Conservation (phyloP, 2,113 vertebrate species). For the Gymnobelideus leadbeateri region DNA sequence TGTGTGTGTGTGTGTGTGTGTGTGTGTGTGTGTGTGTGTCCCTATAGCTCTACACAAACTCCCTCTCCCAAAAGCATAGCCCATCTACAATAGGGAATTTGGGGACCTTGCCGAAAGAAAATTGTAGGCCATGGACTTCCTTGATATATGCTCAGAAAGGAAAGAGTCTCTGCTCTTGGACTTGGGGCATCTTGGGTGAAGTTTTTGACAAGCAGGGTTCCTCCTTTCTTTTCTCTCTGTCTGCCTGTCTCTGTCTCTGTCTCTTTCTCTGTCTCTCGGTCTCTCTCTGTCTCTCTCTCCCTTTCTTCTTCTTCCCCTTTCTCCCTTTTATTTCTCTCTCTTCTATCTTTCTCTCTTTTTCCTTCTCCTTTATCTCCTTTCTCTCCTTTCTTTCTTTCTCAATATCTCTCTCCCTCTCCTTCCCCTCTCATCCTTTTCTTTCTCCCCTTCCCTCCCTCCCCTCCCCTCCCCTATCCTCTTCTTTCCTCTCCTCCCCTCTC, state of each 20-base stretch:
- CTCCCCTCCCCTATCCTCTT: too few relatives aligned
- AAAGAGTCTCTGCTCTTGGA: accelerated
- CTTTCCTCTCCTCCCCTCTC: too few relatives aligned
- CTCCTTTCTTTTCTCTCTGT: background rate
- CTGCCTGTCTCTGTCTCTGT: background rate
- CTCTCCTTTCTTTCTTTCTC: too few relatives aligned
- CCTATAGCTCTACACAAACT: background rate
- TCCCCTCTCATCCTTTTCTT: too few relatives aligned
- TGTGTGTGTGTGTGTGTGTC: background rate
- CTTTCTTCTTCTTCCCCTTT: too few relatives aligned
- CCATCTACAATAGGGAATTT: background rate
- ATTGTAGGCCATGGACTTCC: accelerated
- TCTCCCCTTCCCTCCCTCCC: too few relatives aligned
- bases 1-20: background rate
- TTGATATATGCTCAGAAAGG: accelerated
- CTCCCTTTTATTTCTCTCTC: too few relatives aligned
- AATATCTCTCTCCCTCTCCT: too few relatives aligned
- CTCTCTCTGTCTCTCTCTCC: background rate
- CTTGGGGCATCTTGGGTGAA: background rate
- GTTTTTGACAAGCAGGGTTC: background rate
- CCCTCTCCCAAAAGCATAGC: background rate
- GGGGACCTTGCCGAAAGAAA: background rate
- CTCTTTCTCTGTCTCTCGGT: background rate
- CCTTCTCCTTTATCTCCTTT: too few relatives aligned
- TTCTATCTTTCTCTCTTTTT: too few relatives aligned